phyloP scores from a whole-genome alignment of 1,140 invertebrate species.

The Antheraea pernyi region DNA sequence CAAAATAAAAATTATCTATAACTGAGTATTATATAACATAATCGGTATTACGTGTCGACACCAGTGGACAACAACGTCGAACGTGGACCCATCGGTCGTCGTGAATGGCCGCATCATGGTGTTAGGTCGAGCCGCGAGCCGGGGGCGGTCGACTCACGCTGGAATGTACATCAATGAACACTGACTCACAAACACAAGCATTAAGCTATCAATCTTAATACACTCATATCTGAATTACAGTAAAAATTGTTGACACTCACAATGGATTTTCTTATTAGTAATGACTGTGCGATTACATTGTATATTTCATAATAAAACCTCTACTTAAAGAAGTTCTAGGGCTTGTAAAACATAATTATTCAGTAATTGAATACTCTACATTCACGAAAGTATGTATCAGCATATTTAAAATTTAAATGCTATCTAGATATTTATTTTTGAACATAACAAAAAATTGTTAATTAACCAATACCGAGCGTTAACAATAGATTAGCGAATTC shows the following conservation, averaged over 20 bases:
- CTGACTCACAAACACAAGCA: not conserved
- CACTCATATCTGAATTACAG: not conserved
- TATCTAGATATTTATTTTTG: no score
- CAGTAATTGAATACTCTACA: no score
- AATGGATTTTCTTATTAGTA: not conserved
- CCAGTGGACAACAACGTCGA: not conserved
- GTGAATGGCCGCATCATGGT: constrained; percentile 5
- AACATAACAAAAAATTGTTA: no score
- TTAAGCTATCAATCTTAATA: constrained; percentile 15
- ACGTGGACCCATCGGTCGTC: not conserved
- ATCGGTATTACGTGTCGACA: not conserved
- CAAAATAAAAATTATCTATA: no score
- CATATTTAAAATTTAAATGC: no score
- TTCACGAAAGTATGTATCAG: no score
- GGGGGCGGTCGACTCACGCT: not conserved
- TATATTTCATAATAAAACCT: no score
- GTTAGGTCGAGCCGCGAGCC: not conserved
- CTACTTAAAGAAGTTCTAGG: no score
- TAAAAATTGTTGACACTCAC: not conserved
- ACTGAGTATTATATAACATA: no score
- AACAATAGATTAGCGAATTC: constrained; percentile 31
- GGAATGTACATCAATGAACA: constrained; percentile 6
- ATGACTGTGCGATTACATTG: no score
- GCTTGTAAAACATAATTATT: no score
- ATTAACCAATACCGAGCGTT: not conserved